A percentile compares a stretch with the other conserved stretches of the same genome.
Evolutionary conservation across 2,113 vertebrate genomes (phyloP).

Genomic region (Oryzias woworae): DNA sequence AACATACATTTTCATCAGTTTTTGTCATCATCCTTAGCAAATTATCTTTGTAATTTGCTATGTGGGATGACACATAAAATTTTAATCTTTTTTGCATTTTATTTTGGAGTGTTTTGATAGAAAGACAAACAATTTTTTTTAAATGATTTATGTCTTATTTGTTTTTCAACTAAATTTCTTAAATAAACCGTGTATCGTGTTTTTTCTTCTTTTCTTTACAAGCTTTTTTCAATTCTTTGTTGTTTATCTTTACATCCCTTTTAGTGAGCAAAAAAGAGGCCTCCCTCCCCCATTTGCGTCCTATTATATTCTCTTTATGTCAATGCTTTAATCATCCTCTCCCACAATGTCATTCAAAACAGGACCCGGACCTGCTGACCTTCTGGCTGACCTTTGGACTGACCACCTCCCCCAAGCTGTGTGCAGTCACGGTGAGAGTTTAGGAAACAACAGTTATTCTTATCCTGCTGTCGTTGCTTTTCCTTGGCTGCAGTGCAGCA

Average conservation of each 20-base stretch:
- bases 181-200: not conserved
- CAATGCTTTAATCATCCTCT: conserved; percentile 35
- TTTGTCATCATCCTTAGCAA: too few species aligned
- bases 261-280: not conserved
- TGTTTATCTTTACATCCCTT: not conserved
- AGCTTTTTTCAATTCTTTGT: not conserved
- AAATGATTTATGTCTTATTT: too few species aligned
- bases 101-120: too few species aligned
- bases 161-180: too few species aligned
- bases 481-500: conserved; percentile 35
- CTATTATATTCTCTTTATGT: conserved; percentile 20
- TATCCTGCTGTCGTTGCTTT: conserved; percentile 53
- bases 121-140: too few species aligned
- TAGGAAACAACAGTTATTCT: conserved; percentile 69
- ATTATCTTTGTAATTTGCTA: too few species aligned
- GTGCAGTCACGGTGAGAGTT: conserved; percentile 35
- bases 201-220: not conserved
- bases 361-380: conserved; percentile 53
- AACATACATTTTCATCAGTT: too few species aligned
- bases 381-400: conserved; percentile 47
- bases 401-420: conserved; percentile 60
- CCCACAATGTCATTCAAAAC: conserved; percentile 30
- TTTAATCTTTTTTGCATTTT: too few species aligned
- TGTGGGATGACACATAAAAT: too few species aligned
- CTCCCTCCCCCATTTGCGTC: not conserved